Evolutionary conservation across 2,888 invertebrate species (phyloP).

Genomic region (Cheilosia soror): DNA sequence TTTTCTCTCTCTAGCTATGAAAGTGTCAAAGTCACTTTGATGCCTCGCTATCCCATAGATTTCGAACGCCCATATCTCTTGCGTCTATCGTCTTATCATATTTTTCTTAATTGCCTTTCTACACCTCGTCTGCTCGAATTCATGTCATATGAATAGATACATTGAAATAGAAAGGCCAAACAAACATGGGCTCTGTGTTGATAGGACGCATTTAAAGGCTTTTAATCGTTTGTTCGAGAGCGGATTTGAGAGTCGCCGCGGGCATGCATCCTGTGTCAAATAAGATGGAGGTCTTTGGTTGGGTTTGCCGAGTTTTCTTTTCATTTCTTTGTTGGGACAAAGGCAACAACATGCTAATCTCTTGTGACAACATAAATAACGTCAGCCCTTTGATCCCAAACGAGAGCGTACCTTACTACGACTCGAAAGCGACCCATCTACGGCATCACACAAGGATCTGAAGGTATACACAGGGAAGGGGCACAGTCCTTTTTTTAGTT

Average conservation of each 20-base stretch:
- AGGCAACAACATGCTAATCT: conserved; percentile 73
- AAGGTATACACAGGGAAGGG: background rate
- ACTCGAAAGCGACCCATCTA: background rate
- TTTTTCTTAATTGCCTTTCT: conserved; percentile 65
- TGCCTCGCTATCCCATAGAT: conserved; percentile 58
- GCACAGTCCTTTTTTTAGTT: conserved; percentile 42
- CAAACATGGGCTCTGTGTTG: conserved; percentile 55
- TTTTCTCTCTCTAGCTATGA: conserved; percentile 4
- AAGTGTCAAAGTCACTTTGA: conserved; percentile 31
- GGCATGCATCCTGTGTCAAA: conserved; percentile 46
- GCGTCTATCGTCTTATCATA: conserved; percentile 55
- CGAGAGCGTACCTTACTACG: conserved; percentile 10
- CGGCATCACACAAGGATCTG: background rate
- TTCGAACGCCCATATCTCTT: conserved; percentile 42
- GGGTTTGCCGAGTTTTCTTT: conserved; percentile 67
- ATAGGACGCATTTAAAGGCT: conserved; percentile 62
- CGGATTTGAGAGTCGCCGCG: conserved; percentile 32
- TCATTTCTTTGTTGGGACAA: conserved; percentile 61
- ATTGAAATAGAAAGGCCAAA: conserved; percentile 26
- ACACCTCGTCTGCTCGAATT: conserved; percentile 3
- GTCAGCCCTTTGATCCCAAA: conserved; percentile 73
- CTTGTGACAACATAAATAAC: conserved; percentile 75
- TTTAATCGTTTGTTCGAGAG: conserved; percentile 65
- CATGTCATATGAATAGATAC: conserved; percentile 2
- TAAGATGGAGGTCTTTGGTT: conserved; percentile 36